Evolutionary conservation across 2,797 vertebrate genomes (phyloP).

Genomic region (Artibeus jamaicensis): DNA sequence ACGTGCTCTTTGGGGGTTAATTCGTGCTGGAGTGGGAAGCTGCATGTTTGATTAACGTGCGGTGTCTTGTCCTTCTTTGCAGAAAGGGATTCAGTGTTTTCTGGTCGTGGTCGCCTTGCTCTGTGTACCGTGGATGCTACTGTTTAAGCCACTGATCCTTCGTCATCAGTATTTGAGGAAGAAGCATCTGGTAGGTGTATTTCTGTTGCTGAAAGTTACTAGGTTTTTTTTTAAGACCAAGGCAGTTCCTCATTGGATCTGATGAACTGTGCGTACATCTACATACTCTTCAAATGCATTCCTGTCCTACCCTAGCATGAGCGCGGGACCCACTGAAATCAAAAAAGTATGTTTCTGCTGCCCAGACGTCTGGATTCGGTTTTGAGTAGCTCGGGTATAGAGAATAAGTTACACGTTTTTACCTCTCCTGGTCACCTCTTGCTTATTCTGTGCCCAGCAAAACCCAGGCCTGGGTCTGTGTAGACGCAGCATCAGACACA

Average conservation of each 20-base stretch:
- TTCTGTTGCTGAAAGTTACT: conserved; percentile 21
- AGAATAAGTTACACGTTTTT: conserved; percentile 2
- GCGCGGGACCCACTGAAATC: conserved; percentile 43
- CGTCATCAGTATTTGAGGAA: conserved; percentile 91
- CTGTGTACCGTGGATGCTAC: conserved; percentile 95
- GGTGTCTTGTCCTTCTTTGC: conserved; percentile 52
- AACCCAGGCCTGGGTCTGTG: neutral
- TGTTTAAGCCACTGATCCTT: conserved; percentile 93
- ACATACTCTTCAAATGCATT: neutral
- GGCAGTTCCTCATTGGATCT: neutral
- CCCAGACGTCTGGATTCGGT: conserved; percentile 58
- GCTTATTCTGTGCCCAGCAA: neutral
- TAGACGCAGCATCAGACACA: neutral
- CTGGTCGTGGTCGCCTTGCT: conserved; percentile 92
- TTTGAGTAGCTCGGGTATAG: conserved; percentile 49
- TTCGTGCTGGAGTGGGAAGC: neutral
- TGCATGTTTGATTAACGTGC: neutral
- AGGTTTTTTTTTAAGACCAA: neutral
- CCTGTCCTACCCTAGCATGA: conserved; percentile 6
- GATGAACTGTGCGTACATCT: neutral
- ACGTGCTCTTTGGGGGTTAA: neutral
- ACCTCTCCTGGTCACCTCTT: neutral
- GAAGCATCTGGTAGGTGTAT: conserved; percentile 91
- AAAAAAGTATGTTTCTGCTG: conserved; percentile 28
- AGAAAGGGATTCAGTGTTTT: conserved; percentile 91